Percentiles rank a stretch among this genome's conserved stretches.
phyloP scores from a whole-genome alignment of 2,888 invertebrate genomes.

The Mythimna ferrago region DNA sequence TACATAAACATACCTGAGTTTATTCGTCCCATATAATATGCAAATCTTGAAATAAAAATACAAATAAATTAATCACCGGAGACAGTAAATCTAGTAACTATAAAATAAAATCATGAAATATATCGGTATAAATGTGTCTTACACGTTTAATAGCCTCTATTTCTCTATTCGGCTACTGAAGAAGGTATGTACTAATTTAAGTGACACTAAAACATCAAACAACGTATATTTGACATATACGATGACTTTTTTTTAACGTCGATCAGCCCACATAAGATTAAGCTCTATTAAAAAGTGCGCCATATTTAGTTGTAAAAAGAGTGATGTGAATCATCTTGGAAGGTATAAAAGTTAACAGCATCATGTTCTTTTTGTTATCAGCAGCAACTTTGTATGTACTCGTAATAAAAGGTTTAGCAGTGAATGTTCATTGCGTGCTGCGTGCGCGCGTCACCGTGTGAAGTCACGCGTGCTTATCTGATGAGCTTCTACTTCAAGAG shows the following conservation, averaged over 20 bases:
- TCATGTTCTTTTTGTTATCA: slow-evolving; percentile 45
- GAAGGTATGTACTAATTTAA: slow-evolving; percentile 72
- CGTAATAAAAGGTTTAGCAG: slow-evolving; percentile 68
- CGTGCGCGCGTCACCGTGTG: slow-evolving; percentile 67
- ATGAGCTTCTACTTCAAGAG: slow-evolving; percentile 70
- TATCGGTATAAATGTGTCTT: slow-evolving; percentile 82
- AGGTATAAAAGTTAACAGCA: slow-evolving; percentile 16
- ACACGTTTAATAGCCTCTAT: slow-evolving; percentile 80
- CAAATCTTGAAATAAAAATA: slow-evolving; percentile 75
- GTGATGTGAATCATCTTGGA: slow-evolving; percentile 18
- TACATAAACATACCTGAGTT: slow-evolving; percentile 40
- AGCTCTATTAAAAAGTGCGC: slow-evolving; percentile 24
- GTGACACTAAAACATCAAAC: slow-evolving; percentile 64
- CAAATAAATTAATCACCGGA: slow-evolving; percentile 76
- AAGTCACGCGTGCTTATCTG: slow-evolving; percentile 76
- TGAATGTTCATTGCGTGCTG: slow-evolving; percentile 51
- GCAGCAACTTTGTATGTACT: slow-evolving; percentile 38
- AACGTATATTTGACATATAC: slow-evolving; percentile 63
- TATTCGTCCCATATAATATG: slow-evolving; percentile 75
- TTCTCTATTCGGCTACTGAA: slow-evolving; percentile 85
- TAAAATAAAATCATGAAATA: slow-evolving; percentile 83
- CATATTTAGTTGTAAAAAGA: slow-evolving; percentile 29
- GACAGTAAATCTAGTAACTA: slow-evolving; percentile 81
- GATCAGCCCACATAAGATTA: slow-evolving; percentile 57
- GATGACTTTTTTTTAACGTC: slow-evolving; percentile 59